Evolutionary conservation across 2,113 vertebrate species (phyloP), one percentile per base, ranked within the genome.

Genomic region (Syngnathus scovelli): DNA sequence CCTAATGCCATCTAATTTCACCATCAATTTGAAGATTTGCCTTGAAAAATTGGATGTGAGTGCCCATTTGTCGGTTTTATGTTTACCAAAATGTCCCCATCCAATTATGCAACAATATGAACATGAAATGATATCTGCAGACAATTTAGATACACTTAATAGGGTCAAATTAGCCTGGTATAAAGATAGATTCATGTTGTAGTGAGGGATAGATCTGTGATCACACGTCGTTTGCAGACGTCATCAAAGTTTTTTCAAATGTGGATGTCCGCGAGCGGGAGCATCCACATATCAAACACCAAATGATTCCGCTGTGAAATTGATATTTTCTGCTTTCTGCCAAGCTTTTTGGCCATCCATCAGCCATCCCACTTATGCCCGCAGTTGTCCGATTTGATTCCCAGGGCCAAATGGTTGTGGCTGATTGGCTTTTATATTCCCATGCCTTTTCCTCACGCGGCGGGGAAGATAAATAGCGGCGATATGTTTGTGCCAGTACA

Each of bases 401-500:
- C 71, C 55, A 36, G 74, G 70, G 77, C 71, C 75, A 79, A 89
- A 85, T 87, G 72, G 82, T 83, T 84, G 77, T 5, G 52, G 59
- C 71, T 71, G 78, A 85, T 75, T 74, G 78, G 77, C 79, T 86
- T 86, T 89, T 80, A 80, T 89, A 87, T 88, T 88, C 83, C 79
- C 72, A 78, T 84, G 79, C 21, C 61, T 18, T 71, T 86, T 81
- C 82, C 55, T 58, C 55, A 36, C 74, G 68, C 66, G 43, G 67
- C 62, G 64, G 73, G 33, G 77, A 84, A 86, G 87, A 91, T 88
- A 86, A 87, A 89, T 88, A 84, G 85, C 83, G 60, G 69, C 78
- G 85, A 87, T 87, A 84, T 80, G 78, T 89, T 89, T 89, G 83
- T 89, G 87, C 88, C 84, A 83, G 83, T 81, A 83, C 86, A 84